Evolutionary conservation across 2,113 vertebrate genomes (phyloP).

Genomic region (Dermatemys mawii): DNA sequence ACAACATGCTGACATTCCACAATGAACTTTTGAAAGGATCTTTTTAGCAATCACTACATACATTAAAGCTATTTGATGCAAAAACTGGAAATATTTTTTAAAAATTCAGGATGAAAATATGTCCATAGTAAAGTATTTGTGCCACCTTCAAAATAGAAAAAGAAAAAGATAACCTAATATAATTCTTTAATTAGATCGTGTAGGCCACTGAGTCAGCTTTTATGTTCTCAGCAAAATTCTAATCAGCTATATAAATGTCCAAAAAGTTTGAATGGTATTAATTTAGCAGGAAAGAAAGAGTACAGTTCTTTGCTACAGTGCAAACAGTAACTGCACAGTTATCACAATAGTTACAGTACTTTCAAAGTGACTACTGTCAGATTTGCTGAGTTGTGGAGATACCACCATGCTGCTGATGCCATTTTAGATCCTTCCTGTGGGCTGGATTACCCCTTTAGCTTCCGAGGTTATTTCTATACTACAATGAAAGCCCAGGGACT

Average conservation of each 20-base stretch:
- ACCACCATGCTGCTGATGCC: not conserved
- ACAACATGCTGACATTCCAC: not conserved
- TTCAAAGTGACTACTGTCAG: not conserved
- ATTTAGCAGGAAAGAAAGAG: not conserved
- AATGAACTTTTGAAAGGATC: not conserved
- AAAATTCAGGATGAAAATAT: not conserved
- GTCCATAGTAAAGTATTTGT: not conserved
- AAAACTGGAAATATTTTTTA: not conserved
- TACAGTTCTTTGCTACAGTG: not conserved
- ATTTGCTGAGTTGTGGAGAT: not conserved
- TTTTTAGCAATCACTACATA: not conserved
- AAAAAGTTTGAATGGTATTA: not conserved
- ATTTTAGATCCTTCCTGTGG: not conserved
- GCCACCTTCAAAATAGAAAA: not conserved
- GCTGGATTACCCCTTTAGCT: not conserved
- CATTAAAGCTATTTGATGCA: not conserved
- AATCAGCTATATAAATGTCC: not conserved
- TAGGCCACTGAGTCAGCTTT: conserved; percentile 19
- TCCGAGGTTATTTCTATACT: no score
- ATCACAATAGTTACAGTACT: not conserved
- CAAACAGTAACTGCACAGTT: not conserved
- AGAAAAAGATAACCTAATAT: not conserved
- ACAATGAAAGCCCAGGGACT: no score
- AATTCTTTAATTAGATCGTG: not conserved
- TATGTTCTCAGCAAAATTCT: not conserved